phyloP scores from a whole-genome alignment of 2,797 vertebrate species.

The Megaceryle alcyon region DNA sequence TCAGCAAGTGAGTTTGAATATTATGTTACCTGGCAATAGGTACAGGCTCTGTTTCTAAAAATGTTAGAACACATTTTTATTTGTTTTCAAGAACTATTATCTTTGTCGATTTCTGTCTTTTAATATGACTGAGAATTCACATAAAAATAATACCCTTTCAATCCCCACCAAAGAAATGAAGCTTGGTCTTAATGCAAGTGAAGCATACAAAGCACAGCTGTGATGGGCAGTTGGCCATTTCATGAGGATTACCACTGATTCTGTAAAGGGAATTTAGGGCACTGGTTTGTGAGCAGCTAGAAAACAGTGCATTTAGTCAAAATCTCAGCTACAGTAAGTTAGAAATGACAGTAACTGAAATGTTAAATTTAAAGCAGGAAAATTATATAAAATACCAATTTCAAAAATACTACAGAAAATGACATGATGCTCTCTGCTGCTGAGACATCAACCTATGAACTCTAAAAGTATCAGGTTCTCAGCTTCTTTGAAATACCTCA shows the following conservation, averaged over 20 bases:
- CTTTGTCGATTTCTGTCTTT: background rate
- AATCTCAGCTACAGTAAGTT: background rate
- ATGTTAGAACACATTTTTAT: background rate
- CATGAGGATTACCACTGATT: conserved; percentile 16
- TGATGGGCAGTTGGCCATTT: conserved; percentile 32
- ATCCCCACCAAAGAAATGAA: background rate
- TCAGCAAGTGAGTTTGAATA: background rate
- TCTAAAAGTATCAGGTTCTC: background rate
- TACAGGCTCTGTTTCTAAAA: background rate
- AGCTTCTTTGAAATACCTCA: background rate
- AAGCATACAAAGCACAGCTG: conserved; percentile 41
- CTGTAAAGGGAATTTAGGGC: conserved; percentile 14
- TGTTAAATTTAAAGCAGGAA: background rate
- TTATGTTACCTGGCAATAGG: background rate
- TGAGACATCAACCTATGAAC: background rate
- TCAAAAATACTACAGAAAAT: background rate
- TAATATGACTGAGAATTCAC: background rate
- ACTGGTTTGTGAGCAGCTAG: background rate
- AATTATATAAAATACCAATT: background rate
- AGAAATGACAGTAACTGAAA: background rate
- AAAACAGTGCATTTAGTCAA: background rate
- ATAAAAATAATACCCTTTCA: conserved; percentile 28
- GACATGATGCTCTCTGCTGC: background rate
- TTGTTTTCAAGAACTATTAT: background rate
- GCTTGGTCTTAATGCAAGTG: conserved; percentile 18